Evolutionary conservation across 2,888 invertebrate genomes (phyloP), one percentile per base, ranked within the genome.

Genomic region (Rutpela maculata): DNA sequence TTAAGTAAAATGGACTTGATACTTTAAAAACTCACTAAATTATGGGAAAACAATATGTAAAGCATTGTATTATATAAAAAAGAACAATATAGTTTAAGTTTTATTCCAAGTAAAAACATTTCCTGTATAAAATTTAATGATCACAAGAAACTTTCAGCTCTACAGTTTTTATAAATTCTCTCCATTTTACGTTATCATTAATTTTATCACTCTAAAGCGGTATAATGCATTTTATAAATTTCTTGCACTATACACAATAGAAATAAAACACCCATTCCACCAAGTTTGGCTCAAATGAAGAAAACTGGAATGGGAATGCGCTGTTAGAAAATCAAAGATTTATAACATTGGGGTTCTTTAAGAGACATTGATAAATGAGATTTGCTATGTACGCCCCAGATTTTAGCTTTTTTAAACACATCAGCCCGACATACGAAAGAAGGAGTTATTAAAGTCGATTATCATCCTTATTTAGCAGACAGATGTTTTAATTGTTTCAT

Each of bases 291-390:
- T 55, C 26, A 50, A 22, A 26, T 43, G 31, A 67, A 22, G 31
- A 67, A 67, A 56, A 15, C 26, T 55, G n/a, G 55, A 56, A 67
- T 56, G 31, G 55, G 56, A 56, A 67, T 15, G 17, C 56, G 55
- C 56, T 19, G 67, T 56, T 56, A 67, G 67, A 67, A 67, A 67
- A 67, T 67, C 67, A 67, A 56, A 56, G 56, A 67, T 67, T 67
- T 67, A 67, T 67, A 55, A 56, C 56, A 67, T 6, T 56, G 26
- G 26, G 22, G 43, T 17, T 67, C 55, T 67, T 67, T 67, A 50
- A n/a, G 22, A 55, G 67, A 56, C 67, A 11, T 31, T 67, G 67
- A 67, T 67, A 67, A 67, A 67, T 67, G 67, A 26, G 55, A n/a
- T 26, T 67, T 67, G 22, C 67, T 67, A 56, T 66, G 55, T 67